phyloP scores from a whole-genome alignment of 2,888 invertebrate genomes.

The Leptarthrus brevirostris region DNA sequence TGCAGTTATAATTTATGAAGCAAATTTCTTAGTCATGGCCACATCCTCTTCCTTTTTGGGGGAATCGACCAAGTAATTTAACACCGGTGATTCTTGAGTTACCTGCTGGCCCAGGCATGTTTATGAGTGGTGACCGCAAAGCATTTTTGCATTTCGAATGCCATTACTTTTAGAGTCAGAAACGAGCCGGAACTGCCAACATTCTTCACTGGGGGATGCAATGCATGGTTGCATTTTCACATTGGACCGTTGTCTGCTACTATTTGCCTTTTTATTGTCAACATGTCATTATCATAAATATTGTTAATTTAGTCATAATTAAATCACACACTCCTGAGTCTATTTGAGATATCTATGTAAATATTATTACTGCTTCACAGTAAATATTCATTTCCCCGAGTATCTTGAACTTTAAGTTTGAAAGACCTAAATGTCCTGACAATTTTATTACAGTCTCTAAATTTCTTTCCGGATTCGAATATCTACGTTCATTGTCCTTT shows the following conservation, averaged over 20 bases:
- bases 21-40: constrained; percentile 43
- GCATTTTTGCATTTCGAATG: constrained; percentile 32
- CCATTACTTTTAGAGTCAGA: background rate
- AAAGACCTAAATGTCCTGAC: no score
- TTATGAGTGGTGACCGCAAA: constrained; percentile 42
- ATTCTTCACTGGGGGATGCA: constrained; percentile 37
- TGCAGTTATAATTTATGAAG: constrained; percentile 45
- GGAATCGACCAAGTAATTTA: constrained; percentile 45
- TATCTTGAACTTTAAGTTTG: no score
- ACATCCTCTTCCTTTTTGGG: constrained; percentile 45
- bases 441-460: no score
- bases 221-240: constrained; percentile 43
- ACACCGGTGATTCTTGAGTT: constrained; percentile 33
- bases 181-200: constrained; percentile 30
- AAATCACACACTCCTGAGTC: constrained; percentile 20
- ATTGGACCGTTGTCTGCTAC: constrained; percentile 13
- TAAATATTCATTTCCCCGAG: no score
- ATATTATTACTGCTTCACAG: no score
- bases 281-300: constrained; percentile 31
- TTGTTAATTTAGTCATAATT: constrained; percentile 11
- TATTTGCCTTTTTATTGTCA: constrained; percentile 23
- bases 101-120: constrained; percentile 26
- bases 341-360: no score
- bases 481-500: no score
- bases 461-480: no score